Evolutionary conservation across 2,113 vertebrate species (phyloP).

Genomic region (Phycodurus eques): DNA sequence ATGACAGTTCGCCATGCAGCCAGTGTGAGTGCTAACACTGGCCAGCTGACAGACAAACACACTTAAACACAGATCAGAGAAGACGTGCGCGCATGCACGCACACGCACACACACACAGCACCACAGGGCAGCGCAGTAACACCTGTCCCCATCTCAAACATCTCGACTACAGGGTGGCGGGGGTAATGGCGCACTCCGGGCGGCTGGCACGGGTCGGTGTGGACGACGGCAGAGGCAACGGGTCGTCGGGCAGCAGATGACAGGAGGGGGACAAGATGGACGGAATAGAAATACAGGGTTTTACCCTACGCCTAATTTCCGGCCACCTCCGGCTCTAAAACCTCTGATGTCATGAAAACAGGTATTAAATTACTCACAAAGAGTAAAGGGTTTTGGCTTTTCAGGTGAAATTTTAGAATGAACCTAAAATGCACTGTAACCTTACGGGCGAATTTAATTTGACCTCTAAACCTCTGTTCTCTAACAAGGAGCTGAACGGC

Average conservation of each 20-base stretch:
- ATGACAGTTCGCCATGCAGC: conserved; percentile 34
- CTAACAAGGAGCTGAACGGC: not conserved
- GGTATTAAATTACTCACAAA: not conserved
- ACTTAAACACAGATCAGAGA: conserved; percentile 65
- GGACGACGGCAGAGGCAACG: conserved; percentile 48
- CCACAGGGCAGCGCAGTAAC: conserved; percentile 57
- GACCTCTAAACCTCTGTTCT: not conserved
- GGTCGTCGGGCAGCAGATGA: conserved; percentile 52
- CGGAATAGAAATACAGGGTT: not conserved
- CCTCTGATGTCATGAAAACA: not conserved
- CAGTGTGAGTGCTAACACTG: conserved; percentile 47
- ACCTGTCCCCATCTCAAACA: conserved; percentile 72
- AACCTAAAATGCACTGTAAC: not conserved
- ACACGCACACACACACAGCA: conserved; percentile 19
- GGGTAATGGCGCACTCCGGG: conserved; percentile 64
- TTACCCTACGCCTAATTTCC: not conserved
- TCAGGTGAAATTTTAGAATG: not conserved
- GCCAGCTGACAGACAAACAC: conserved; percentile 59
- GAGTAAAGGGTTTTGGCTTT: not conserved
- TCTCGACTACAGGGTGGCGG: conserved; percentile 56
- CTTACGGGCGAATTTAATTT: not conserved
- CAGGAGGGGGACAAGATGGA: conserved; percentile 21
- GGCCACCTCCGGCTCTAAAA: not conserved
- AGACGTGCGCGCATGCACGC: conserved; percentile 21
- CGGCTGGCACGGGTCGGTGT: conserved; percentile 58